Base-by-base conservation (phyloP, 2,888 invertebrate species). In the Drosophila prostipennis region DNA sequence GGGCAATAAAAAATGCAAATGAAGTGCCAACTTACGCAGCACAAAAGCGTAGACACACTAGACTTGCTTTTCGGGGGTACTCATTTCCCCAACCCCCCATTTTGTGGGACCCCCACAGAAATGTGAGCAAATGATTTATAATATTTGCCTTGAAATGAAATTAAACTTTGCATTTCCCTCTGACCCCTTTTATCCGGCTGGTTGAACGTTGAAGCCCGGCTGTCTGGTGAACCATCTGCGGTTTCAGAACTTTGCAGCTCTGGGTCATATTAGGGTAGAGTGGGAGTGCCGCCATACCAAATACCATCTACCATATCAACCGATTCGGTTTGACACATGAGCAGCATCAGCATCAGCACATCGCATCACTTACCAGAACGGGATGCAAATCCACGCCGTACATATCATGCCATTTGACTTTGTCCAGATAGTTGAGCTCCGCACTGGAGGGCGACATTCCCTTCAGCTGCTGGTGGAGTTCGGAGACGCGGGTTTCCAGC, bases 371-470 rank as follows among this genome's bases (percentile, higher is more conserved):
- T 93, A 98, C 98, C 95, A 98, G 93, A 72, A 98, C 98, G 55
- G 98, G 98, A 93, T 99, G 98, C 84, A 98, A 94, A 93, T 99
- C 98, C 52, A 98, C 98, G 54, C 99, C 99, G 91, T 98, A 99
- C 97, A 98, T 98, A 92, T 99, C 98, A 89, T 98, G 94, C 98
- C 98, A 98, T 94, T 98, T 98, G 85, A 98, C 97, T 94, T 98
- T 98, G 93, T 99, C 98, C 92, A 99, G 94, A 93, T 97, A 99
- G 93, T 96, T 97, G 88, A 98, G 94, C 93, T 99, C 98, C 37
- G 98, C 98, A 81, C 96, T 95, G 58, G 98, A 96, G 69, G 98
- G 98, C 73, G 92, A 90, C 91, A 92, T 92, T 72, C 92, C 91
- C 80, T 96, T 95, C 65, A 98, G 93, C 77, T 96, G 96, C 91